Evolutionary conservation across 2,888 invertebrate species (phyloP), one percentile per base, ranked within the genome.

Genomic region (Apotomis betuletana): DNA sequence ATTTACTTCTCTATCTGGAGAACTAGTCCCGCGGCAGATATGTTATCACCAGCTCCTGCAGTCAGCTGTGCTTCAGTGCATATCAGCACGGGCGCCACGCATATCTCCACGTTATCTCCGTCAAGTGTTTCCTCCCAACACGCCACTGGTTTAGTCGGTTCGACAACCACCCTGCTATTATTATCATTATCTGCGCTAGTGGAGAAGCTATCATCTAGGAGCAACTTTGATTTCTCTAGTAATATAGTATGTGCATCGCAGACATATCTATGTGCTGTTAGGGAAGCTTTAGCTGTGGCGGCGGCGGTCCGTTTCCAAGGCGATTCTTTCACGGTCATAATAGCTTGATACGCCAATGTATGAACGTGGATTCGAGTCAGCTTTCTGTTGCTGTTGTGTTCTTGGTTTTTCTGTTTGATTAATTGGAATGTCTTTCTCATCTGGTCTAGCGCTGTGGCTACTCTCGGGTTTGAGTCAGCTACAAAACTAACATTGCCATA

Each of bases 11-110:
- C 94, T 73, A 96, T 94, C 86, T 96, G 96, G 68, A 95, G 89
- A n/a, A 95, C 96, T 13, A 97, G 89, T n/a, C 97, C 97, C 2
- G 97, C 96, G n/a, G 97, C 96, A 0, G 97, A 97, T 76, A 97
- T 96, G 83, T 97, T 97, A 84, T 97, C 97, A 0, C 97, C 97
- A 9, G 97, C 97, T 0, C 97, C 97, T 0, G 96, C 97, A 0
- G 97, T 97, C 80, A 97, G 95, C 74, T 95, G 94, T 0, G 96
- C 97, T 78, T 96, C 94, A 0, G 96, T 97, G 82, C 97, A 97
- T 3, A 97, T 97, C 41, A 97, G 89, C 5, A 97, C 97, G 0
- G 97, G 97, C 0, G 97, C 97, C 5, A 97, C 94, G 87, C 97
- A 97, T 67, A 97, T 95, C 79, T 96, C 94, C 15, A 95, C 94